A percentile compares a stretch with the other conserved stretches of the same genome.
Conservation (phyloP, 1,140 invertebrate species). For the Drosophila kanapiae region DNA sequence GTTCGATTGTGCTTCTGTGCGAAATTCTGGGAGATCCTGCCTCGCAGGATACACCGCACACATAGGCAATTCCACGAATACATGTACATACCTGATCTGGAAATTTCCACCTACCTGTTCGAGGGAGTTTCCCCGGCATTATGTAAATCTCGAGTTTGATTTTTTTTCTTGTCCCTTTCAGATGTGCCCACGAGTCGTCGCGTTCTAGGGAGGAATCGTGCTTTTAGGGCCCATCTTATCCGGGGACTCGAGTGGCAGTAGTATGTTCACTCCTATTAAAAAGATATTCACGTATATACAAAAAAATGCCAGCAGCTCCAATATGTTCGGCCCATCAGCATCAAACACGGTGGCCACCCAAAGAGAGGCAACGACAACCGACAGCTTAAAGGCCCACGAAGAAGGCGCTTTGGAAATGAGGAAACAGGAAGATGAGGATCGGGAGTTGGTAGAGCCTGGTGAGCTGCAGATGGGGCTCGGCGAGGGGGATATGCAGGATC, state of each 20-base stretch:
- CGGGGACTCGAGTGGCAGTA: constrained; percentile 27
- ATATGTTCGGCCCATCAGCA: constrained; percentile 69
- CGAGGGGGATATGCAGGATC: not conserved
- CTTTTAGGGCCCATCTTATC: constrained; percentile 1
- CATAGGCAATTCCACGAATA: constrained; percentile 3
- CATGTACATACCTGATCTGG: constrained; percentile 21
- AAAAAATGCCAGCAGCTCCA: constrained; percentile 81
- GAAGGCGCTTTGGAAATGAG: constrained; percentile 7
- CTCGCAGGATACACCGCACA: constrained; percentile 19
- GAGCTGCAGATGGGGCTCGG: not conserved
- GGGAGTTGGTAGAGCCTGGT: constrained; percentile 6
- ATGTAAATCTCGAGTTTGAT: constrained; percentile 9
- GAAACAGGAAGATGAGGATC: not conserved
- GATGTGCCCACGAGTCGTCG: constrained; percentile 38
- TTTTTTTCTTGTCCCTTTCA: constrained; percentile 14
- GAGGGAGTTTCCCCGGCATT: constrained; percentile 1
- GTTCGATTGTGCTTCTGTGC: constrained; percentile 8
- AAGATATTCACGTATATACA: constrained; percentile 84
- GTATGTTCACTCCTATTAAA: constrained; percentile 84
- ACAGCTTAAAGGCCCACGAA: constrained; percentile 24
- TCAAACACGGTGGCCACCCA: constrained; percentile 8
- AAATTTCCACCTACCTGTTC: constrained; percentile 30
- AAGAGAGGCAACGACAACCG: not conserved
- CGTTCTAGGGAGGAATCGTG: constrained; percentile 5
- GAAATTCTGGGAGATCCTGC: constrained; percentile 18